Conservation (phyloP, 35 echinoderm and acorn worm genomes). For the Anneissia japonica region DNA sequence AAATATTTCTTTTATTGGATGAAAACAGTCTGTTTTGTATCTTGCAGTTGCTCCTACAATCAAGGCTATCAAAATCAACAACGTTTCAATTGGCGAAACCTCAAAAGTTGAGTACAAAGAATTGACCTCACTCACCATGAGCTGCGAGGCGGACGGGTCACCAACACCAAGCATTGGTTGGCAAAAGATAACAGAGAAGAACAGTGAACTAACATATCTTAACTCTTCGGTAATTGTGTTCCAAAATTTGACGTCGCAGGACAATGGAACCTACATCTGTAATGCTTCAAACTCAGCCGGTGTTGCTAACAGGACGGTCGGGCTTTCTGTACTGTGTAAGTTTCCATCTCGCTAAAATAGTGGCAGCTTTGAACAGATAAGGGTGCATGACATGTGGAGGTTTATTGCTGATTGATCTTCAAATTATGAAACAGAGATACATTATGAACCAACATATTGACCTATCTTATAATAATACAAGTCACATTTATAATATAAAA, state of each 20-base stretch:
- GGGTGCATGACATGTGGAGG: too few species aligned
- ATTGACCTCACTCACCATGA: background rate
- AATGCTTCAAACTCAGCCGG: background rate
- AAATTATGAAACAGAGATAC: too few species aligned
- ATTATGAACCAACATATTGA: too few species aligned
- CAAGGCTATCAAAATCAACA: background rate
- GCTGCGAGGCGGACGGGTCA: background rate
- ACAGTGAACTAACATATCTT: background rate
- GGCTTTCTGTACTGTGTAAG: background rate
- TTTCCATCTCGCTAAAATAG: background rate
- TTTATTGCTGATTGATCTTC: too few species aligned
- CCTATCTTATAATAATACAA: too few species aligned
- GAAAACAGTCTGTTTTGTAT: too few species aligned
- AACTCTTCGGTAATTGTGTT: background rate
- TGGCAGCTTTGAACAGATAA: too few species aligned
- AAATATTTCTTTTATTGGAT: too few species aligned
- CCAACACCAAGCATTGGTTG: background rate
- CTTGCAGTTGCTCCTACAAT: background rate
- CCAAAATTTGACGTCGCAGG: background rate
- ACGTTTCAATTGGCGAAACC: background rate
- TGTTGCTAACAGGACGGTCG: background rate
- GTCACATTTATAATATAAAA: too few species aligned
- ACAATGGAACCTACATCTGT: background rate
- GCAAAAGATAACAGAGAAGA: background rate
- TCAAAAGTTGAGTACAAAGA: background rate